These are phyloP conservation scores for Drosophila ohnishii DNA, from an alignment of 1,140 invertebrate genomes.

Conservation along the genomic window DNA sequence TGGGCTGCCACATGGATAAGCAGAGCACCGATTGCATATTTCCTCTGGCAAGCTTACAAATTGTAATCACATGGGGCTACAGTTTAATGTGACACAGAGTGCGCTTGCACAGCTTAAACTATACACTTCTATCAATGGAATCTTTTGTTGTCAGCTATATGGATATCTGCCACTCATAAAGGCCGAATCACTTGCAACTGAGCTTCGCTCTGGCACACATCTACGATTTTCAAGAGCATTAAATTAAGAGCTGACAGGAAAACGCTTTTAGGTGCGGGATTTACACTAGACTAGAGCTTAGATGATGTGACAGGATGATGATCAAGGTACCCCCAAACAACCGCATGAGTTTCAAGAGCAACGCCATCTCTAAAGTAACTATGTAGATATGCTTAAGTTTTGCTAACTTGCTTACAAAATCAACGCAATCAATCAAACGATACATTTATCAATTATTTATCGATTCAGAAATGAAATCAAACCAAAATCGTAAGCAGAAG, in stretches of 20 bases:
- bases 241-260: conserved; percentile 56
- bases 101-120: conserved; percentile 37
- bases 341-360: conserved; percentile 1
- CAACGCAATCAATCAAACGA: conserved; percentile 38
- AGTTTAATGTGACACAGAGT: conserved; percentile 59
- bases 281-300: conserved; percentile 10
- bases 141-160: conserved; percentile 8
- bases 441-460: conserved; percentile 55
- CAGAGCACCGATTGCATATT: conserved; percentile 8
- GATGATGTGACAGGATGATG: conserved; percentile 11
- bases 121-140: conserved; percentile 13
- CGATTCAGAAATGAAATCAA: conserved; percentile 31
- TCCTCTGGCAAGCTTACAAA: conserved; percentile 65
- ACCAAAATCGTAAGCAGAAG: conserved; percentile 35
- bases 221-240: conserved; percentile 73
- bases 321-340: neutral
- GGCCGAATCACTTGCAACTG: conserved; percentile 58
- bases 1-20: conserved; percentile 58
- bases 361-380: conserved; percentile 25
- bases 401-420: conserved; percentile 50
- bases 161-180: conserved; percentile 4
- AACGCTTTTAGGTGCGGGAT: conserved; percentile 74
- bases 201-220: conserved; percentile 61
- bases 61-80: conserved; percentile 55
- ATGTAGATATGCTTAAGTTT: conserved; percentile 43